These are phyloP conservation scores for Perizoma affinitatum DNA, from an alignment of 2,888 invertebrate genomes.

Conservation along the genomic window DNA sequence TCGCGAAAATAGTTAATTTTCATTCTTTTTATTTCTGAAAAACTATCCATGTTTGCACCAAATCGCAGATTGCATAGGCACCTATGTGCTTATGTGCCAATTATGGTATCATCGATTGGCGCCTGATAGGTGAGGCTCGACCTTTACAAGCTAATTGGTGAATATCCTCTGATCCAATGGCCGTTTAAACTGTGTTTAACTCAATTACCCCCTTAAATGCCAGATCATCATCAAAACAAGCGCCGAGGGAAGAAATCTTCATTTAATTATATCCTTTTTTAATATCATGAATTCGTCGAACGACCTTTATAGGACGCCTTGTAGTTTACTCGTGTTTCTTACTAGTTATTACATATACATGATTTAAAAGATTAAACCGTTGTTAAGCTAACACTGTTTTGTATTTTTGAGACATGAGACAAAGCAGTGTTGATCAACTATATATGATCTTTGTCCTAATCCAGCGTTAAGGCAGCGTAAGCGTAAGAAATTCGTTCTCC, in stretches of 20 bases:
- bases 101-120: not conserved
- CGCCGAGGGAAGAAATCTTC: slow-evolving; percentile 51
- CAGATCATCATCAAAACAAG: slow-evolving; percentile 41
- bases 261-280: slow-evolving; percentile 57
- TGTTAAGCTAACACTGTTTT: too few species aligned
- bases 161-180: slow-evolving; percentile 36
- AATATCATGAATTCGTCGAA: slow-evolving; percentile 43
- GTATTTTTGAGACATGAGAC: too few species aligned
- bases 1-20: too few species aligned
- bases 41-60: too few species aligned
- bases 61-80: too few species aligned
- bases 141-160: slow-evolving; percentile 45
- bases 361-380: not conserved
- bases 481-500: too few species aligned
- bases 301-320: slow-evolving; percentile 47
- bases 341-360: too few species aligned
- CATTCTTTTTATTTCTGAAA: too few species aligned
- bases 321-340: not conserved
- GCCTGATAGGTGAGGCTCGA: slow-evolving; percentile 6
- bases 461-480: too few species aligned
- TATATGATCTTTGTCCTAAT: too few species aligned
- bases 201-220: slow-evolving; percentile 42
- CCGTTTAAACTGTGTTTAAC: slow-evolving; percentile 33
- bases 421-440: too few species aligned
- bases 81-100: too few species aligned